phyloP scores from a whole-genome alignment of 1,140 invertebrate genomes.

The Leptopilina clavipes region DNA sequence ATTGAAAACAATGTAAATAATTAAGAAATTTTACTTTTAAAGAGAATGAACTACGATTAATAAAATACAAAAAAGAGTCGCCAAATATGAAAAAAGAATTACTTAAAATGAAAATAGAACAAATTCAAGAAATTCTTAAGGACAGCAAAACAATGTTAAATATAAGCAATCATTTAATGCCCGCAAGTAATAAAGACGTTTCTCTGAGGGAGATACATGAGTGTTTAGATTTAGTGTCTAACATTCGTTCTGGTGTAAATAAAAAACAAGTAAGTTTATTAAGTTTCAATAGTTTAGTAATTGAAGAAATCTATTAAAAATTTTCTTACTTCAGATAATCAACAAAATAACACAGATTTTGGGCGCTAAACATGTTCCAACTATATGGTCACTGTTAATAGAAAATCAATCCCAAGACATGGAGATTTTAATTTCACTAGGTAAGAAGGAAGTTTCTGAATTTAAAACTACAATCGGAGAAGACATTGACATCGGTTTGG shows the following conservation, averaged over 20 bases:
- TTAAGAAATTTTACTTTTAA: conserved; percentile 40
- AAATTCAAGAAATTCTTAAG: conserved; percentile 58
- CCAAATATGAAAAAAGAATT: conserved; percentile 57
- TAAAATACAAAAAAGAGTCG: conserved; percentile 38
- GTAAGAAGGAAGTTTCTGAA: conserved; percentile 44
- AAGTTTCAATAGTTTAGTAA: conserved; percentile 19
- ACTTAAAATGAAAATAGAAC: conserved; percentile 58
- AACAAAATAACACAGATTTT: conserved; percentile 58
- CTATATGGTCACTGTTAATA: conserved; percentile 63
- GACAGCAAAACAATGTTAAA: conserved; percentile 61
- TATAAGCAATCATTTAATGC: conserved; percentile 65
- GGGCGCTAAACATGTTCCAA: conserved; percentile 55
- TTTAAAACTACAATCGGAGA: conserved; percentile 33
- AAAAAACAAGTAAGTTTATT: conserved; percentile 60
- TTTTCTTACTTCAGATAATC: conserved; percentile 55
- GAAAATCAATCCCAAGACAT: conserved; percentile 57
- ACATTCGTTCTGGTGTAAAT: conserved; percentile 57
- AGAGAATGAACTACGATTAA: conserved; percentile 50
- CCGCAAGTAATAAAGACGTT: conserved; percentile 56
- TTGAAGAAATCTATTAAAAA: conserved; percentile 3
- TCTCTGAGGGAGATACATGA: conserved; percentile 56
- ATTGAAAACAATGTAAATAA: no score
- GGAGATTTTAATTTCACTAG: conserved; percentile 56
- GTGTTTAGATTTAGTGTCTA: conserved; percentile 59
- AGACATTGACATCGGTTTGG: conserved; percentile 57